These are phyloP conservation scores for Sorex maritimensis DNA, from an alignment of 2,797 vertebrate species.

Conservation along the genomic window DNA sequence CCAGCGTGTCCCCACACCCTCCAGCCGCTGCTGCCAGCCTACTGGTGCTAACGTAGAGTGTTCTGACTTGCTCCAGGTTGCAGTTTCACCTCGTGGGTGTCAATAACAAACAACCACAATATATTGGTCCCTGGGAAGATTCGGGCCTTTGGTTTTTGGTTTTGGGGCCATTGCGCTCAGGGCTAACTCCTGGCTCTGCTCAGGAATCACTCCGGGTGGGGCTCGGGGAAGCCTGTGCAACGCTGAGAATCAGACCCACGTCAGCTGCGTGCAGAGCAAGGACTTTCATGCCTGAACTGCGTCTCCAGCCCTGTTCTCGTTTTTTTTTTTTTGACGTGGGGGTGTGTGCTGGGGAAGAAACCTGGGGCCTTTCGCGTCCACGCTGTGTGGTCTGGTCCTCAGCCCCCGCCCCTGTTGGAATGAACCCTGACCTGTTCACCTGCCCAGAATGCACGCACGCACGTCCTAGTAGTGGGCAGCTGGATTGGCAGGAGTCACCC, in stretches of 20 bases:
- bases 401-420: not conserved
- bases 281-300: too few species aligned
- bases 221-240: too few species aligned
- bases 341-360: too few species aligned
- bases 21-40: not conserved
- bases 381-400: too few species aligned
- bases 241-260: too few species aligned
- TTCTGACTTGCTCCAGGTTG: slow-evolving; percentile 42
- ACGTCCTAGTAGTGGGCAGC: not conserved
- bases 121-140: not conserved
- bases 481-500: not conserved
- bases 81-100: slow-evolving; percentile 26
- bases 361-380: too few species aligned
- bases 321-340: too few species aligned
- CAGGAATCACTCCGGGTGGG: too few species aligned
- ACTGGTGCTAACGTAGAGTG: slow-evolving; percentile 56
- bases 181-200: too few species aligned
- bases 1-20: not conserved
- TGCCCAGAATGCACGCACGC: too few species aligned
- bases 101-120: slow-evolving; percentile 8
- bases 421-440: not conserved
- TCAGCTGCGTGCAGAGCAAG: too few species aligned
- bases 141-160: not conserved
- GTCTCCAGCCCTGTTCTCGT: too few species aligned
- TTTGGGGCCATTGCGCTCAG: not conserved